Evolutionary conservation across 1,140 invertebrate genomes (phyloP), one percentile per base, ranked within the genome.

Genomic region (Sycophila sp.): DNA sequence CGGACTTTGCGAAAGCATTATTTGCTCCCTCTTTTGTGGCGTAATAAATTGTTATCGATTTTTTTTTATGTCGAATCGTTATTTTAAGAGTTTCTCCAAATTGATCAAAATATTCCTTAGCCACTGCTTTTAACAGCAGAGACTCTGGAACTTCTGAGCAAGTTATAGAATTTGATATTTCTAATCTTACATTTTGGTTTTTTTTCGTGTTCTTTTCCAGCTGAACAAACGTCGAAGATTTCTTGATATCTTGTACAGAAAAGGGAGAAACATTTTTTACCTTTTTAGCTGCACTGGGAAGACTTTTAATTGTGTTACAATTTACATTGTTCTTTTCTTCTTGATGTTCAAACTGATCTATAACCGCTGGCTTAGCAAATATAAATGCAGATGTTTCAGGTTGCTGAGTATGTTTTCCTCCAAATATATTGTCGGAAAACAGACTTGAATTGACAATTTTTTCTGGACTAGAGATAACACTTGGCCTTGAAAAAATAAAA

Each of bases 61-160:
- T 85, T 45, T 86, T 86, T 59, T 87, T 90, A 0, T 90, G 89
- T 17, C 88, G 86, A 56, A 92, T 84, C 19, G 87, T 86, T 45
- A 93, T 89, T 69, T 88, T 89, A 2, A 86, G 81, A 15, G 91
- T 86, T 38, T 81, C 85, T 0, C 92, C 92, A 80, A 89, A 93
- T 65, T 89, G 87, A 8, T 85, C 81, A 66, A 93, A 93, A 76
- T 92, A 89, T 58, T 88, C 85, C 69, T 90, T 90, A 2, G 90
- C 91, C 51, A 87, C 78, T 59, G 81, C 78, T 75, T 89, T 87
- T 22, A 79, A 82, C n/a, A 92, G 87, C 42, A 93, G 85, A 4
- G 84, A 75, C 64, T 90, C 87, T 1, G 92, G 92, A 28, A 92
- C 90, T 75, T 91, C 85, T 10, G 85, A 81, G 74, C 91, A 92